Evolutionary conservation across 2,888 invertebrate genomes (phyloP).

Genomic region (Papilio protenor): DNA sequence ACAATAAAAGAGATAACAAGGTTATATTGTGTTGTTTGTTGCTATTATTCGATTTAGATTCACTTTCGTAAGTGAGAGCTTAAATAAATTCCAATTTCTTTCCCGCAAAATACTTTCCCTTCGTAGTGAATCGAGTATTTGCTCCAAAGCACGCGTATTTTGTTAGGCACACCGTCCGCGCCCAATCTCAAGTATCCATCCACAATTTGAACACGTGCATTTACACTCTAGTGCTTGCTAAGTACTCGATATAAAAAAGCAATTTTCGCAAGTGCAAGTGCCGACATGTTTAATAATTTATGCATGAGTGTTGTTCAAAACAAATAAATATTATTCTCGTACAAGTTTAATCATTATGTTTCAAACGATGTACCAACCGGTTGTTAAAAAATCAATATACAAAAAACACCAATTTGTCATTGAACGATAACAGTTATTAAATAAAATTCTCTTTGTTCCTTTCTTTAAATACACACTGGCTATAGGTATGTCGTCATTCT

Average conservation of each 20-base stretch:
- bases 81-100: conserved; percentile 37
- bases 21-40: not conserved
- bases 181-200: conserved; percentile 40
- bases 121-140: conserved; percentile 36
- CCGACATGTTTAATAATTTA: conserved; percentile 37
- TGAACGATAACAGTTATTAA: conserved; percentile 5
- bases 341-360: conserved; percentile 15
- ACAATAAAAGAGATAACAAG: conserved; percentile 13
- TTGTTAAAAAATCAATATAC: conserved; percentile 15
- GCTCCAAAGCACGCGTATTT: conserved; percentile 38
- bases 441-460: conserved; percentile 12
- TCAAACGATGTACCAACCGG: conserved; percentile 11
- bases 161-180: conserved; percentile 29
- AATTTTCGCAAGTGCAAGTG: conserved; percentile 39
- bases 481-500: conserved; percentile 1
- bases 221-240: conserved; percentile 39
- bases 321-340: conserved; percentile 14
- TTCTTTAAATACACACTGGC: conserved; percentile 6
- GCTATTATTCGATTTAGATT: conserved; percentile 17
- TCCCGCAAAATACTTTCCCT: conserved; percentile 38
- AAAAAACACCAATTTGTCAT: conserved; percentile 8
- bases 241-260: conserved; percentile 42
- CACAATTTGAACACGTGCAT: conserved; percentile 40
- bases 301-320: conserved; percentile 23
- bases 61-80: conserved; percentile 34